Evolutionary conservation across 2,113 vertebrate species (phyloP), one percentile per base, ranked within the genome.

Genomic region (Periophthalmodon schlosseri): DNA sequence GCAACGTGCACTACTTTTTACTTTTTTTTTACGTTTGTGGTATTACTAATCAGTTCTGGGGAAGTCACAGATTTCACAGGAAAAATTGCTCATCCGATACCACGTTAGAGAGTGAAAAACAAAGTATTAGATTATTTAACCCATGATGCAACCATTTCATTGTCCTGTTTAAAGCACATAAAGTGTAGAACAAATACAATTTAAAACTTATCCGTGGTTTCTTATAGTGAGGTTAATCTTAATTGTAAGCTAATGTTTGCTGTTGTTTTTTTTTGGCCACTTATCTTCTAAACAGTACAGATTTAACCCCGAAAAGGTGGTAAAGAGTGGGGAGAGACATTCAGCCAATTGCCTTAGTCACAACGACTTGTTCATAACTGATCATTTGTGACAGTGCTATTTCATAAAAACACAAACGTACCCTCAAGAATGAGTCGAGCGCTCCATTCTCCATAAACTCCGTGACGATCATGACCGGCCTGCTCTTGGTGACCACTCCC

Each of bases 361-460:
- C 39, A 44, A 28, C 28, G n/a, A n/a, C n/a, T n/a, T n/a, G n/a
- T n/a, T n/a, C 6, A 52, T 1, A 20, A 52, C 9, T 8, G 2
- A 54, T 54, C 23, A 58, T 58, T 10, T 24, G 13, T 12, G 14
- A 58, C 4, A 39, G 4, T 14, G 57, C 12, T 24, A 24, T 58
- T n/a, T 57, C 9, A 0, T 56, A 56, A 21, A 57, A 12, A 3
- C 21, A 23, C 21, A 56, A 34, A 3, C 95, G 95, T 81, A 99
- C 98, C 93, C 98, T 94, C 7, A 99, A 93, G 91, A 99, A 99
- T 18, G 97, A 98, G 79, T 99, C 98, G 13, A 99, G 93, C 0
- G 98, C 97, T 0, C 98, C 97, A 39, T 99, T 99, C 91, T 99
- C 98, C 98, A 99, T 99, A 92, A 99, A 99, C 77, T 99, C 98